Conservation (phyloP, 1,140 invertebrate species). For the Glossosoma conforme region DNA sequence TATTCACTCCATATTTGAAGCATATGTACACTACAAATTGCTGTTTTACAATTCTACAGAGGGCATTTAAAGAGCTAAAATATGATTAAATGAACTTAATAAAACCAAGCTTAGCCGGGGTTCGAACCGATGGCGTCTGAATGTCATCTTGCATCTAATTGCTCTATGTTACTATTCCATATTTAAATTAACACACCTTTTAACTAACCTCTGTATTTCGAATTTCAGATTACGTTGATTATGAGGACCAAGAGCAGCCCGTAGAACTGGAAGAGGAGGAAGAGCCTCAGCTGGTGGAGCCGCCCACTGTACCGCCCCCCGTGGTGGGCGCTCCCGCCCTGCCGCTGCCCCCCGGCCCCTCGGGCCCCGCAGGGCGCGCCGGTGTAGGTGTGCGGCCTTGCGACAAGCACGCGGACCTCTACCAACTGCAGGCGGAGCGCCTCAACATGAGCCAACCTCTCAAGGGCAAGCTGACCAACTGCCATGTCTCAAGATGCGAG, state of each 20-base stretch:
- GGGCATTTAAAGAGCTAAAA: too few relatives aligned
- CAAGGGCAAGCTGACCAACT: slow-evolving; percentile 87
- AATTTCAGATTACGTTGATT: slow-evolving; percentile 21
- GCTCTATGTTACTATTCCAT: too few relatives aligned
- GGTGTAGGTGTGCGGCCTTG: slow-evolving; percentile 61
- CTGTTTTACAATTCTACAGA: too few relatives aligned
- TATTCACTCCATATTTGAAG: too few relatives aligned
- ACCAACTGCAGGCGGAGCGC: slow-evolving; percentile 74
- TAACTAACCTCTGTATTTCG: too few relatives aligned
- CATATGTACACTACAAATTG: too few relatives aligned
- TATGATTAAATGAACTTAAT: too few relatives aligned
- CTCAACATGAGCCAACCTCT: slow-evolving; percentile 64
- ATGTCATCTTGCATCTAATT: too few relatives aligned
- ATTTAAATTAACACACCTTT: too few relatives aligned
- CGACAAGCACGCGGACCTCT: slow-evolving; percentile 82
- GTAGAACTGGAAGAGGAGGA: slow-evolving; percentile 30
- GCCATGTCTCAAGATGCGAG: slow-evolving; percentile 83
- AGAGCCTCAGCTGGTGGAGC: slow-evolving; percentile 34
- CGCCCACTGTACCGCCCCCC: slow-evolving; percentile 23
- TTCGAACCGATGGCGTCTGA: too few relatives aligned
- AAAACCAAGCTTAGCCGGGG: too few relatives aligned
- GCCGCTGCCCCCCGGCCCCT: slow-evolving; percentile 40
- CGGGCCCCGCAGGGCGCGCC: slow-evolving; percentile 49
- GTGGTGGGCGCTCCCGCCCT: slow-evolving; percentile 36
- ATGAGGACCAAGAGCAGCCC: slow-evolving; percentile 26